A percentile compares a stretch with the other conserved stretches of the same genome.
Evolutionary conservation across 2,113 vertebrate species (phyloP).

Genomic region (Microtus montanus): DNA sequence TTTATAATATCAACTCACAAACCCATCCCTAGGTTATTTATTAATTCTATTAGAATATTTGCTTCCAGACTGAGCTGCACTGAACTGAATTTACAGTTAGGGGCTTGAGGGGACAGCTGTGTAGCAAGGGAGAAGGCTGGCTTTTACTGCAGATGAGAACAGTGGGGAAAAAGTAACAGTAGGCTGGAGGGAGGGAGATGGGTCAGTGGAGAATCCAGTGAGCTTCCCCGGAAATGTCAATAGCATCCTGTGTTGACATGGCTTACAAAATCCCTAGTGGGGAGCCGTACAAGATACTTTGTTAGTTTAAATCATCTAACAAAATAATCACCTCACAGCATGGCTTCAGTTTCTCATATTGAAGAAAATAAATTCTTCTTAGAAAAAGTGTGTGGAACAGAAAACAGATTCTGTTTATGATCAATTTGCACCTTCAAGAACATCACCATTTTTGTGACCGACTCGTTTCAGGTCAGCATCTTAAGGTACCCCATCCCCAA

Average conservation of each 20-base stretch:
- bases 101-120: background rate
- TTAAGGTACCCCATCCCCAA: background rate
- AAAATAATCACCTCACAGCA: constrained; percentile 8
- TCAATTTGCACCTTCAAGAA: constrained; percentile 29
- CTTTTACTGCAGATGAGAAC: background rate
- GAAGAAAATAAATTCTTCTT: constrained; percentile 45
- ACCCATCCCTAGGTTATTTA: background rate
- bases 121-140: background rate
- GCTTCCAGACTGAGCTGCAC: background rate
- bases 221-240: constrained; percentile 13
- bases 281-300: constrained; percentile 16
- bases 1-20: background rate
- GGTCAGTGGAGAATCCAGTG: background rate
- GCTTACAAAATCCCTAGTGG: constrained; percentile 20
- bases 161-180: background rate
- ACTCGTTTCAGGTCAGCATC: background rate
- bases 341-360: background rate
- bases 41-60: constrained; percentile 24
- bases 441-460: background rate
- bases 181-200: background rate
- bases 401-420: constrained; percentile 6
- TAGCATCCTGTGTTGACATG: background rate
- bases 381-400: background rate
- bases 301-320: constrained; percentile 47
- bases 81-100: background rate